Evolutionary conservation across 1,140 invertebrate genomes (phyloP).

Genomic region (Drosophila aff.): DNA sequence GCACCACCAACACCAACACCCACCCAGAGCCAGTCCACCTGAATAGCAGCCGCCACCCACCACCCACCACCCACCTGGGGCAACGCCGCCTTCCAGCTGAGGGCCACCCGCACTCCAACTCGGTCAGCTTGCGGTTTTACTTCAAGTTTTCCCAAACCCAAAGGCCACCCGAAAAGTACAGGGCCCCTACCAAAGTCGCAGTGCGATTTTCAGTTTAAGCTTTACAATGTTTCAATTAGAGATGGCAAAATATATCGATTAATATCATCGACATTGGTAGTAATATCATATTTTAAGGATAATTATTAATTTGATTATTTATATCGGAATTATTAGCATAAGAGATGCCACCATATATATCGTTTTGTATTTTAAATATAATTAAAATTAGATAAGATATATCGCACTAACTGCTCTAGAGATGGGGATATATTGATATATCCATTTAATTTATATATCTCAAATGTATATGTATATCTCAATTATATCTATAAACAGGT

Average conservation of each 20-base stretch:
- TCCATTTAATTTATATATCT: too few relatives aligned
- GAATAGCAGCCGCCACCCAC: not conserved
- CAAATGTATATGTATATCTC: too few relatives aligned
- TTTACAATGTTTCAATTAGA: not conserved
- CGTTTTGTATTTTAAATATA: too few relatives aligned
- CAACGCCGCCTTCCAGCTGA: not conserved
- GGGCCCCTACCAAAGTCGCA: not conserved
- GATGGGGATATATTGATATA: too few relatives aligned
- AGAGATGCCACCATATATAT: too few relatives aligned
- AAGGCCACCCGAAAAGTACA: slow-evolving; percentile 7
- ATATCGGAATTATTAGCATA: too few relatives aligned
- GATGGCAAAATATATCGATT: not conserved
- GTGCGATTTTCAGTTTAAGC: slow-evolving; percentile 11
- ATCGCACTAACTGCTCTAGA: too few relatives aligned
- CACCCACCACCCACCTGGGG: slow-evolving; percentile 3
- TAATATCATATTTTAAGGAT: too few relatives aligned
- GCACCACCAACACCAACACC: slow-evolving; percentile 8
- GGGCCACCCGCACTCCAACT: slow-evolving; percentile 32
- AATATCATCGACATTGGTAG: not conserved
- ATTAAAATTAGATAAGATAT: too few relatives aligned
- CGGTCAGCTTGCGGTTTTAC: slow-evolving; percentile 60
- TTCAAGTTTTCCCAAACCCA: slow-evolving; percentile 54
- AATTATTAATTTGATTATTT: too few relatives aligned
- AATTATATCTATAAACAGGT: too few relatives aligned
- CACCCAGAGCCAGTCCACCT: not conserved